Evolutionary conservation across 2,888 invertebrate genomes (phyloP).

Genomic region (Adineta ricciae): DNA sequence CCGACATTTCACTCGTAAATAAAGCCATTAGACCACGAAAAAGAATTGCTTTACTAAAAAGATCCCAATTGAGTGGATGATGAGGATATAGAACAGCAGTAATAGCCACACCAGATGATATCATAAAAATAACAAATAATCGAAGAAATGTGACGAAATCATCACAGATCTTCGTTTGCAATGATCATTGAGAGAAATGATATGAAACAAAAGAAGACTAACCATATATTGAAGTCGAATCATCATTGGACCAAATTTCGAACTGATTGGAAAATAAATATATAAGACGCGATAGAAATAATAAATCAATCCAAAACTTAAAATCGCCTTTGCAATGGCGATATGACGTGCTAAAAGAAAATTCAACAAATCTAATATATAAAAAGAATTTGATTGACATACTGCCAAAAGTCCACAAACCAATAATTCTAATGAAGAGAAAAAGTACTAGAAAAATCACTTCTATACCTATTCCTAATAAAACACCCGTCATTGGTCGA

Average conservation of each 20-base stretch:
- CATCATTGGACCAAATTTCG: constrained; percentile 51
- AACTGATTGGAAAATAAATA: constrained; percentile 51
- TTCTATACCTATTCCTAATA: constrained; percentile 39
- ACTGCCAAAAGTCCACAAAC: constrained; percentile 29
- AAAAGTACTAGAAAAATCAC: constrained; percentile 41
- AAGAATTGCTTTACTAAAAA: constrained; percentile 44
- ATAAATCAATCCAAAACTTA: constrained; percentile 50
- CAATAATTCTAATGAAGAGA: constrained; percentile 38
- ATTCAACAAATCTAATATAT: constrained; percentile 18
- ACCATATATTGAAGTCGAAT: constrained; percentile 51
- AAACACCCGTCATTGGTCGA: constrained; percentile 37
- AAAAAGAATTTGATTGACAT: not conserved
- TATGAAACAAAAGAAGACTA: constrained; percentile 25
- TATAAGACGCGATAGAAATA: constrained; percentile 52
- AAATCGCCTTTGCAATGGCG: constrained; percentile 44
- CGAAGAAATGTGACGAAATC: constrained; percentile 47
- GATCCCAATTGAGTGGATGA: constrained; percentile 41
- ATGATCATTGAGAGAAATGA: constrained; percentile 26
- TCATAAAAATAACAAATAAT: constrained; percentile 46
- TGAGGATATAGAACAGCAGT: constrained; percentile 52
- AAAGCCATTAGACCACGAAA: constrained; percentile 49
- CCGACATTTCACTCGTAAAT: constrained; percentile 49
- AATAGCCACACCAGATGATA: constrained; percentile 47
- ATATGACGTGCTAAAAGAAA: constrained; percentile 35
- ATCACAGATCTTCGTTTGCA: constrained; percentile 35